These are phyloP conservation scores for Eupithecia tripunctaria DNA, from an alignment of 2,888 invertebrate species.

Conservation along the genomic window DNA sequence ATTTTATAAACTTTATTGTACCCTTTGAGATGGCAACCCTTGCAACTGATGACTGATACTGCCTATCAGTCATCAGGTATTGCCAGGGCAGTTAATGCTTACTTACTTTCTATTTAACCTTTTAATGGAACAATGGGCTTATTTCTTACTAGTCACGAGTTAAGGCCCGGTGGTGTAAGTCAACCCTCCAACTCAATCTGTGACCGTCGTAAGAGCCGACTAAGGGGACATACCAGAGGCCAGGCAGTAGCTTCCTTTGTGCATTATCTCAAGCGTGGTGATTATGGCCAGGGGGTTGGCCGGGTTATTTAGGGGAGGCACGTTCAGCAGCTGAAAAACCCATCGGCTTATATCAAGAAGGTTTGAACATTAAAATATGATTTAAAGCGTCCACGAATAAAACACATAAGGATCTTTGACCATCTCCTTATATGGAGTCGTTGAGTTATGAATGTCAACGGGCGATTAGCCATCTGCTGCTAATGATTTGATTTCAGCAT, in stretches of 20 bases:
- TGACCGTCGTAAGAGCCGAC: not conserved
- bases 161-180: not conserved
- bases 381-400: slow-evolving; percentile 2
- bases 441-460: slow-evolving; percentile 2
- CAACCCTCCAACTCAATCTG: not conserved
- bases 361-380: not conserved
- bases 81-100: not conserved
- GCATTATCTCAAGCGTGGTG: not conserved
- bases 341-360: not conserved
- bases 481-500: slow-evolving; percentile 2
- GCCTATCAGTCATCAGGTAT: not conserved
- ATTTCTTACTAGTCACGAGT: not conserved
- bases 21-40: not conserved
- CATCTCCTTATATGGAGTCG: slow-evolving; percentile 5
- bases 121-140: not conserved
- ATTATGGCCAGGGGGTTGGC: not conserved
- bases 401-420: not conserved
- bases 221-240: not conserved
- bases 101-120: not conserved
- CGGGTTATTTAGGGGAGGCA: not conserved
- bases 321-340: not conserved
- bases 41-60: not conserved
- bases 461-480: slow-evolving; percentile 4
- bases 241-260: not conserved
- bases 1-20: not conserved